Evolutionary conservation across 2,888 invertebrate species (phyloP).

Genomic region (Acrobasis repandana): DNA sequence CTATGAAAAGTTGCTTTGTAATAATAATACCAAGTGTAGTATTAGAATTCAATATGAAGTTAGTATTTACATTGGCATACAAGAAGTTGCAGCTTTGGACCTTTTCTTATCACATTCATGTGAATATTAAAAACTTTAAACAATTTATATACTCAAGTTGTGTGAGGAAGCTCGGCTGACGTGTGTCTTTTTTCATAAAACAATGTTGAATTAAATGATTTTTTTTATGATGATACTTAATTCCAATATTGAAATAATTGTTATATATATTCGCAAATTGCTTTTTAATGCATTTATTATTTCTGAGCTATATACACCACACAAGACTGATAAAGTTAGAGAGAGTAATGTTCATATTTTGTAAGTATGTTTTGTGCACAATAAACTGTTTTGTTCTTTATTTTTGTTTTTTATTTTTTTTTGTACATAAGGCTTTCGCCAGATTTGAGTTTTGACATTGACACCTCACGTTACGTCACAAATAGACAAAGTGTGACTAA

Average conservation of each 20-base stretch:
- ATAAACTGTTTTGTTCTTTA: conserved; percentile 75
- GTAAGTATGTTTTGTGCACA: conserved; percentile 79
- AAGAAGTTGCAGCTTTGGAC: neutral
- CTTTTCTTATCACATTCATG: neutral
- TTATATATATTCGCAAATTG: conserved; percentile 52
- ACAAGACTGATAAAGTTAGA: conserved; percentile 80
- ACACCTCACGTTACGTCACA: neutral
- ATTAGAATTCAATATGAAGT: conserved; percentile 13
- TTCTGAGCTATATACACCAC: conserved; percentile 79
- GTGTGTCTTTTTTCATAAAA: conserved; percentile 41
- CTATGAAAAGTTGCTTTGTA: neutral
- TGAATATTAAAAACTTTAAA: neutral
- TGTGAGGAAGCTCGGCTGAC: conserved; percentile 54
- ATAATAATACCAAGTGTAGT: conserved; percentile 12
- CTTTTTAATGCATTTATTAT: conserved; percentile 76
- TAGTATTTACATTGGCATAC: neutral
- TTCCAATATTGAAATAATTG: conserved; percentile 37
- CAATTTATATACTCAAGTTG: conserved; percentile 43
- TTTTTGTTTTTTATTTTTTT: conserved; percentile 69
- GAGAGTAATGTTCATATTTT: conserved; percentile 67
- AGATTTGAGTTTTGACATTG: conserved; percentile 13
- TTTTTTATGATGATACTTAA: conserved; percentile 34
- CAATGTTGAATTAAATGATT: conserved; percentile 30
- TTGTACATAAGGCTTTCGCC: conserved; percentile 35
- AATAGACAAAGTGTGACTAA: neutral